Conservation (phyloP, 2,888 invertebrate genomes). For the Amphipyra tragopoginis region DNA sequence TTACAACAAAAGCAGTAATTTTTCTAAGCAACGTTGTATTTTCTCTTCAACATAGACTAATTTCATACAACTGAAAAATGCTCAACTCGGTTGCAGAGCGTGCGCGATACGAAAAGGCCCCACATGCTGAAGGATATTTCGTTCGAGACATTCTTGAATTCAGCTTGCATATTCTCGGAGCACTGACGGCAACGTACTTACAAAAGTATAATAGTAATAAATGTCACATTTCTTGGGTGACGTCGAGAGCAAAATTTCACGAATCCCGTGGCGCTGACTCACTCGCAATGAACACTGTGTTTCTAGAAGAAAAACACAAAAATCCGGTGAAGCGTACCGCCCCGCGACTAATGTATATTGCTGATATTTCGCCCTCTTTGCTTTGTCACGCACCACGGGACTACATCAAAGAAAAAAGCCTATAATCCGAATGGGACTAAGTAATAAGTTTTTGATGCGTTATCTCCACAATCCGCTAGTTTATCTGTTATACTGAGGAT, state of each 20-base stretch:
- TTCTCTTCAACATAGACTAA: slow-evolving; percentile 53
- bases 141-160: slow-evolving; percentile 48
- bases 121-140: slow-evolving; percentile 54
- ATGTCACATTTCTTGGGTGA: slow-evolving; percentile 59
- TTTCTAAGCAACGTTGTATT: slow-evolving; percentile 35
- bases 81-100: slow-evolving; percentile 45
- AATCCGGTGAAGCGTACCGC: slow-evolving; percentile 25
- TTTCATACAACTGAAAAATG: slow-evolving; percentile 58
- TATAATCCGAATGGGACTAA: slow-evolving; percentile 70
- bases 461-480: slow-evolving; percentile 62
- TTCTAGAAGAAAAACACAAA: slow-evolving; percentile 52
- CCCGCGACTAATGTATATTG: slow-evolving; percentile 60
- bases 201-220: slow-evolving; percentile 61
- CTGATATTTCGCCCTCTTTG: slow-evolving; percentile 62
- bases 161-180: slow-evolving; percentile 55
- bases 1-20: slow-evolving; percentile 17
- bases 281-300: slow-evolving; percentile 48
- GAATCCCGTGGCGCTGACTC: slow-evolving; percentile 40
- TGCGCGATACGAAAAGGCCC: slow-evolving; percentile 45
- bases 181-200: slow-evolving; percentile 44
- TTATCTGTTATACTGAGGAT: slow-evolving; percentile 52
- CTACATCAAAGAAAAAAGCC: slow-evolving; percentile 71
- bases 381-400: slow-evolving; percentile 65
- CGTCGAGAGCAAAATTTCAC: slow-evolving; percentile 43
- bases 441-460: slow-evolving; percentile 74